A percentile compares a stretch with the other conserved stretches of the same genome.
Conservation (phyloP, 2,888 invertebrate genomes). For the Parasteatoda lunata region DNA sequence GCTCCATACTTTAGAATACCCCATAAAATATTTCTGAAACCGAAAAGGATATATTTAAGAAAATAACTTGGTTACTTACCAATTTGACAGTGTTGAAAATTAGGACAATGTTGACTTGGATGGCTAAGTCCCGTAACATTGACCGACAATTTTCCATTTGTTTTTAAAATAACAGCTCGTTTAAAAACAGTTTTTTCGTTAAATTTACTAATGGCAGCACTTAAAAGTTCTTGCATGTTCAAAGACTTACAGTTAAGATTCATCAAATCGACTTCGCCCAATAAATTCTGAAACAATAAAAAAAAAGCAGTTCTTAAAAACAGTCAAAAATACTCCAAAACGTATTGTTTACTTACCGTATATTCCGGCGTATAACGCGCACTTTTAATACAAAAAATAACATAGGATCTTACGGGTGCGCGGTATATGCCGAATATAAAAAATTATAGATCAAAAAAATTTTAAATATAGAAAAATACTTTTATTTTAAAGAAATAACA, state of each 20-base stretch:
- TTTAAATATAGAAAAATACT: no score
- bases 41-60: no score
- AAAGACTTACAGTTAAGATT: constrained; percentile 9
- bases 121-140: constrained; percentile 33
- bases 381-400: no score
- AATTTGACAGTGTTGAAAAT: constrained; percentile 28
- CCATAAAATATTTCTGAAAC: no score
- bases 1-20: no score
- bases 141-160: constrained; percentile 8
- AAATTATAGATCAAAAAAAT: no score
- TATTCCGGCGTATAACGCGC: no score
- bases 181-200: constrained; percentile 61
- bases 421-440: no score
- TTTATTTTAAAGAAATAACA: no score
- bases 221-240: constrained; percentile 38
- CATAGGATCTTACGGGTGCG: no score
- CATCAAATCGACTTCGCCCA: constrained; percentile 37
- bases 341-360: no score
- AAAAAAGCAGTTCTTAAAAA: neutral
- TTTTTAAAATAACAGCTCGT: constrained; percentile 48
- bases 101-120: constrained; percentile 34
- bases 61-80: constrained; percentile 13
- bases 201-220: constrained; percentile 48
- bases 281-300: constrained; percentile 6
- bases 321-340: no score